phyloP scores from a whole-genome alignment of 2,797 vertebrate genomes.

The Eutrigla gurnardus region DNA sequence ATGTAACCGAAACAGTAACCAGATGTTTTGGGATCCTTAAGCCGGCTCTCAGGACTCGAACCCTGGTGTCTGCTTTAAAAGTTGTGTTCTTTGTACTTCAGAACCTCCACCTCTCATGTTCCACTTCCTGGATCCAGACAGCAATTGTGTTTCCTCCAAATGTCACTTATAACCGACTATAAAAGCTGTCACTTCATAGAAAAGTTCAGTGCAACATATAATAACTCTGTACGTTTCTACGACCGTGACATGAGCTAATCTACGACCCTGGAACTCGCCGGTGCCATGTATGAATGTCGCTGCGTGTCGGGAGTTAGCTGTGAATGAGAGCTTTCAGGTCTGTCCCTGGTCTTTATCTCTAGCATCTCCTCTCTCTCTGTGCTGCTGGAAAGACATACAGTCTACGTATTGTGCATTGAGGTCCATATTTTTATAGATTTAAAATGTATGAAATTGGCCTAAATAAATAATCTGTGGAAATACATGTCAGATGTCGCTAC shows the following conservation, averaged over 20 bases:
- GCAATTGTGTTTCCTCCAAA: slow-evolving; percentile 6
- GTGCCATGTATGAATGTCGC: slow-evolving; percentile 27
- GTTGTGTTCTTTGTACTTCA: neutral
- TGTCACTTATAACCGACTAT: neutral
- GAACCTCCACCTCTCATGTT: neutral
- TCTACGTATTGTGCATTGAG: slow-evolving; percentile 60
- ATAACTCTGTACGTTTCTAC: slow-evolving; percentile 29
- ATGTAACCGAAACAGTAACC: neutral
- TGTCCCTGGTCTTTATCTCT: slow-evolving; percentile 73
- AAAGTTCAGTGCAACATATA: slow-evolving; percentile 17
- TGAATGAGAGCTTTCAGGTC: slow-evolving; percentile 81
- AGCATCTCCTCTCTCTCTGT: slow-evolving; percentile 62
- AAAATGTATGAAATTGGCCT: slow-evolving; percentile 77
- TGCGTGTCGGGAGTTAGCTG: slow-evolving; percentile 38
- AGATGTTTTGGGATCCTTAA: neutral
- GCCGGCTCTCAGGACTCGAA: neutral
- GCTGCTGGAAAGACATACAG: slow-evolving; percentile 60
- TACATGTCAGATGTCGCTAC: slow-evolving; percentile 68
- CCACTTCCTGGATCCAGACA: slow-evolving; percentile 4
- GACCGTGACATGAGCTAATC: slow-evolving; percentile 51
- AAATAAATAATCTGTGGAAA: slow-evolving; percentile 74
- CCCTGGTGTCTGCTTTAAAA: neutral
- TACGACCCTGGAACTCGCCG: slow-evolving; percentile 23
- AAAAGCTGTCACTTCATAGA: slow-evolving; percentile 24
- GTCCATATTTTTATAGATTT: slow-evolving; percentile 47